Base-by-base conservation (phyloP, 1,140 invertebrate species). In the Ceratina calcarata region DNA sequence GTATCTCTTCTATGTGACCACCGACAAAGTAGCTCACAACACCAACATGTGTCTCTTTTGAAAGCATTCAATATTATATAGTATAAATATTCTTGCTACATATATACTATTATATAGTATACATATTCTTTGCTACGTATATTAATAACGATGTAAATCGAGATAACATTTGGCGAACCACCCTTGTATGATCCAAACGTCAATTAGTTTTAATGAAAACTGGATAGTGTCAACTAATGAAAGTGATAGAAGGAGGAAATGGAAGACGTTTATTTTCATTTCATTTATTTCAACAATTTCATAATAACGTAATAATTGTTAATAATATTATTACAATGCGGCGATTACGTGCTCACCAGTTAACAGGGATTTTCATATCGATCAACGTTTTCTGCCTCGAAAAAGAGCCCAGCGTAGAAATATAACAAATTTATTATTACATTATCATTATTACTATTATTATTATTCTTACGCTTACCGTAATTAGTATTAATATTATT, bases 251-350 rank as follows among this genome's bases (percentile, higher is more conserved):
- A 84, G 61, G 62, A 85, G 83, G 68, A 88, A 87, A 86, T 85
- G 78, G 76, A 90, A 91, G 86, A 87, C 83, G 70, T 86, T 88
- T 89, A 88, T 92, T 92, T 90, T 93, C 89, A 90, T 92, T 89
- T 91, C 89, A 90, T 93, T 93, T 93, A 93, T 93, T 93, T 93
- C 92, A 93, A 93, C 92, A 93, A 93, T 93, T 93, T 93, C 90
- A 92, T 93, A 93, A 93, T 93, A 93, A 93, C 92, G 91, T 93
- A 93, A 92, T 93, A 92, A 92, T 45, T 92, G 84, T 89, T 89
- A 89, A 91, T 91, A 93, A 92, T 93, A 92, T 92, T 93, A 93
- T 92, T 93, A 93, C 91, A 93, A 92, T 93, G 89, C 88, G 92
- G 91, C 90, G 91, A 91, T 91, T 92, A 91, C 88, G 87, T 91